Conservation (phyloP, 1,140 invertebrate genomes). For the Whitmania pigra region DNA sequence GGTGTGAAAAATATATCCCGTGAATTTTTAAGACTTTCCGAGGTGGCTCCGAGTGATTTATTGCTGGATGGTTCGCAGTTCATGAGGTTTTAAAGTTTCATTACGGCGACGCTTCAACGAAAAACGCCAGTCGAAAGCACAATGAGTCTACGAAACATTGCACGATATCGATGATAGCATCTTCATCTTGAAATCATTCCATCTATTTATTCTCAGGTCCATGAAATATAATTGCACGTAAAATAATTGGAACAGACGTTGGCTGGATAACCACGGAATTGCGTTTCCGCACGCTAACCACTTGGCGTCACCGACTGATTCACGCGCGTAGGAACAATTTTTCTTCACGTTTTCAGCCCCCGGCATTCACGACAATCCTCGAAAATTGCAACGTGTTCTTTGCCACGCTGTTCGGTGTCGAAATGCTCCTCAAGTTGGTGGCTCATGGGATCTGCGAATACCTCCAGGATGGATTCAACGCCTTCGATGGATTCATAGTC, state of each 20-base stretch:
- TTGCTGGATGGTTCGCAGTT: background rate
- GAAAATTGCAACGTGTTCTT: conserved; percentile 96
- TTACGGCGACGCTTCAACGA: background rate
- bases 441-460: conserved; percentile 92
- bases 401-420: conserved; percentile 82
- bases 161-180: no score
- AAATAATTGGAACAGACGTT: no score
- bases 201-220: no score
- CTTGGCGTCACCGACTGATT: no score
- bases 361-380: conserved; percentile 75
- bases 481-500: conserved; percentile 97
- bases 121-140: no score
- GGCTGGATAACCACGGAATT: no score
- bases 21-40: background rate
- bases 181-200: no score
- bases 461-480: conserved; percentile 94
- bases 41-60: conserved; percentile 9
- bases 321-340: no score
- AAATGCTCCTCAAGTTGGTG: conserved; percentile 92
- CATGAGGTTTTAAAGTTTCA: conserved; percentile 4
- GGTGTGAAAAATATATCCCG: no score
- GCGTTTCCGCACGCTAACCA: no score
- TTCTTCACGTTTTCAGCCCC: conserved; percentile 54
- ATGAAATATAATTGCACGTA: no score
- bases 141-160: no score